These are phyloP conservation scores for Cheilosia impressa DNA, from an alignment of 2,888 invertebrate species.

Conservation along the genomic window DNA sequence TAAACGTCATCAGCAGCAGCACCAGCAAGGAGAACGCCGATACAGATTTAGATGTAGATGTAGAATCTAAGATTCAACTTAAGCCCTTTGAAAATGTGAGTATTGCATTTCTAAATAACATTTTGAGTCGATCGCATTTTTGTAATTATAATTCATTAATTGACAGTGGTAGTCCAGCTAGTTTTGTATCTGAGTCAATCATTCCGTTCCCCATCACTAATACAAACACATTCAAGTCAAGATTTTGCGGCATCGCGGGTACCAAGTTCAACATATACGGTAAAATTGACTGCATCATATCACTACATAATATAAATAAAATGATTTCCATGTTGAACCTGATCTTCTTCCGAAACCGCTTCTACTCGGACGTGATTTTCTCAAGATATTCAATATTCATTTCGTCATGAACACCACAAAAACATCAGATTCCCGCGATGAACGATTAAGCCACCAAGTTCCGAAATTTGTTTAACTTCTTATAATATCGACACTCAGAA, in stretches of 20 bases:
- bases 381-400: not conserved
- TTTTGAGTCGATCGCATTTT: no score
- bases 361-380: not conserved
- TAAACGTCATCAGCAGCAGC: not conserved
- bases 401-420: not conserved
- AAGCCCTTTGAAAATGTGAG: conserved; percentile 13
- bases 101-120: not conserved
- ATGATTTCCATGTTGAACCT: not conserved
- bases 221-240: not conserved
- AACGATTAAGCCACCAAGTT: no score
- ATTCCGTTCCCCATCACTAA: conserved; percentile 1
- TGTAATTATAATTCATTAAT: conserved; percentile 1
- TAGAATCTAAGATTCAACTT: not conserved
- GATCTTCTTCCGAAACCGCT: not conserved
- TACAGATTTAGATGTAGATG: not conserved
- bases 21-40: not conserved
- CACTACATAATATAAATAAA: not conserved
- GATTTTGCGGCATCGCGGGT: not conserved
- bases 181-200: conserved; percentile 2
- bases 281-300: conserved; percentile 12
- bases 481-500: no score
- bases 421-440: no score
- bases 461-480: no score
- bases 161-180: conserved; percentile 35
- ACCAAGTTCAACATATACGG: conserved; percentile 1